Conservation (phyloP, 2,797 vertebrate species). For the Etheostoma nigrum region DNA sequence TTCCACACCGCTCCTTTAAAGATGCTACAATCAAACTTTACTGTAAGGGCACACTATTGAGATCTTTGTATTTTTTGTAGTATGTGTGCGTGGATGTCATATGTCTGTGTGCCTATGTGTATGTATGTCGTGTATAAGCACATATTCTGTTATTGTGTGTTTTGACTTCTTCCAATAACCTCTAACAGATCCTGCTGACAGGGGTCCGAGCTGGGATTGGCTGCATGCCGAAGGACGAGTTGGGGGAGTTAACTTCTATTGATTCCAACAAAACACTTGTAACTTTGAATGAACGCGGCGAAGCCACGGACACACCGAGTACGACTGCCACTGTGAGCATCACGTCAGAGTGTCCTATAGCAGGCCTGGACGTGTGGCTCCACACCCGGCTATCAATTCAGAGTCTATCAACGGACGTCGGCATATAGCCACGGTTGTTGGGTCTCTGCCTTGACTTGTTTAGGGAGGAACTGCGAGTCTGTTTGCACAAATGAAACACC, state of each 20-base stretch:
- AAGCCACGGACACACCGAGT: conserved; percentile 44
- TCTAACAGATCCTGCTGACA: conserved; percentile 11
- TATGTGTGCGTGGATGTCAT: no score
- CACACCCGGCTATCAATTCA: conserved; percentile 24
- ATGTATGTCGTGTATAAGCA: no score
- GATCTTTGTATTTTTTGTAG: no score
- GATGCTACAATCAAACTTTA: no score
- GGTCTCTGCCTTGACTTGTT: conserved; percentile 21
- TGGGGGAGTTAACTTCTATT: conserved; percentile 42
- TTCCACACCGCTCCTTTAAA: no score
- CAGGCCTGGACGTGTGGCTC: conserved; percentile 10
- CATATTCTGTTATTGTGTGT: background rate
- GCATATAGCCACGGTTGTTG: conserved; percentile 2
- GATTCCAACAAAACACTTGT: conserved; percentile 35
- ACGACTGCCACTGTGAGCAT: conserved; percentile 17
- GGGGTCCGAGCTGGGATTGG: background rate
- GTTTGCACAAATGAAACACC: conserved; percentile 37
- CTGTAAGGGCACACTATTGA: no score
- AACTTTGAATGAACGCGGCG: conserved; percentile 24
- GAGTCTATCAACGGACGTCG: conserved; percentile 40
- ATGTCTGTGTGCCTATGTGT: no score
- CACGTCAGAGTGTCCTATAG: conserved; percentile 12
- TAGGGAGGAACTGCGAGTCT: conserved; percentile 11
- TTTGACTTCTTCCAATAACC: background rate
- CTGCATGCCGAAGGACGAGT: conserved; percentile 42